Conservation (phyloP, 2,797 vertebrate genomes). For the Antennarius maculatus region DNA sequence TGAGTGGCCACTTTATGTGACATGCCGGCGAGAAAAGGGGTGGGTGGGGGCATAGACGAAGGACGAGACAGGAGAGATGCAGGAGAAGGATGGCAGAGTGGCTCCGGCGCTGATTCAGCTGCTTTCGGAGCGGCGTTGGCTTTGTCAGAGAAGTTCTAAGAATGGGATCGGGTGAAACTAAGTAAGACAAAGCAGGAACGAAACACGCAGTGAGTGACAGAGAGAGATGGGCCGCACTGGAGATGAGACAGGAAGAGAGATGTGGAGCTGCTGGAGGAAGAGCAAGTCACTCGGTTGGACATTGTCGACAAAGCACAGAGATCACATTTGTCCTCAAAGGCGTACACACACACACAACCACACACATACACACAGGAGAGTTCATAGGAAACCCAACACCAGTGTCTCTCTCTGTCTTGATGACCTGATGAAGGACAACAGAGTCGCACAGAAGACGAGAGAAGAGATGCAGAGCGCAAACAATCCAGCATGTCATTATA, state of each 20-base stretch:
- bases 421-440: conserved; percentile 78
- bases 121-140: conserved; percentile 71
- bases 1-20: conserved; percentile 63
- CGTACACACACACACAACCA: conserved; percentile 5
- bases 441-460: conserved; percentile 69
- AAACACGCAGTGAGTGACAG: conserved; percentile 36
- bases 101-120: conserved; percentile 81
- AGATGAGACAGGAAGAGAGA: conserved; percentile 55
- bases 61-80: conserved; percentile 38
- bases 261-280: conserved; percentile 47
- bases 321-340: conserved; percentile 44
- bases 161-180: conserved; percentile 52
- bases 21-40: conserved; percentile 39
- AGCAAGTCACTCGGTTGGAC: conserved; percentile 50
- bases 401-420: conserved; percentile 53
- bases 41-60: conserved; percentile 26
- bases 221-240: conserved; percentile 44
- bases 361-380: conserved; percentile 36
- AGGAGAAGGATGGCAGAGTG: conserved; percentile 48
- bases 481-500: conserved; percentile 51
- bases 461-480: conserved; percentile 40
- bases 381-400: conserved; percentile 75
- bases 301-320: conserved; percentile 55
- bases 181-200: conserved; percentile 48
- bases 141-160: conserved; percentile 67